phyloP scores from a whole-genome alignment of 1,140 invertebrate genomes.

The Oreohelix idahoensis region DNA sequence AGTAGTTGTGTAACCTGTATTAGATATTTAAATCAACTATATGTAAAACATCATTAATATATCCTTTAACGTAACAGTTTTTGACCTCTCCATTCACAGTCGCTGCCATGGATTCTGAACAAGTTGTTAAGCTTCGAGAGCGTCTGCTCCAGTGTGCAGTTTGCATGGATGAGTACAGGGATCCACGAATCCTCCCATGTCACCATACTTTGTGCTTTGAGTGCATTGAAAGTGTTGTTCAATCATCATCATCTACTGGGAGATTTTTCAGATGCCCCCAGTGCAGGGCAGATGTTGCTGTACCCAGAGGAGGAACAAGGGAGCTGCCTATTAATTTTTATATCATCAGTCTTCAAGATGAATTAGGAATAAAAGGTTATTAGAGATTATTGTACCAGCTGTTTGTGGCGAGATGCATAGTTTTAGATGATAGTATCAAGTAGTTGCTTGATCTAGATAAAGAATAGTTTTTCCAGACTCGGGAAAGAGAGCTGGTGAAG shows the following conservation, averaged over 20 bases:
- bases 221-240: slow-evolving; percentile 59
- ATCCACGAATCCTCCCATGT: slow-evolving; percentile 65
- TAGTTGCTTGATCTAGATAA: no score
- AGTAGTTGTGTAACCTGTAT: no score
- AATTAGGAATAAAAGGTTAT: slow-evolving; percentile 53
- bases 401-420: no score
- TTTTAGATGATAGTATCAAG: no score
- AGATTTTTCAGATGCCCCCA: slow-evolving; percentile 64
- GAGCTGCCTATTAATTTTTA: slow-evolving; percentile 68
- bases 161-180: slow-evolving; percentile 68
- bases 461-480: no score
- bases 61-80: no score
- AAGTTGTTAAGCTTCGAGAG: slow-evolving; percentile 61
- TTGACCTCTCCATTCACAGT: not conserved
- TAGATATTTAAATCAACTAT: no score
- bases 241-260: slow-evolving; percentile 57
- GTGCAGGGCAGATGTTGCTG: slow-evolving; percentile 62
- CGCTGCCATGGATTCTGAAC: slow-evolving; percentile 58
- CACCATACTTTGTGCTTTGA: slow-evolving; percentile 65
- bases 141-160: slow-evolving; percentile 64
- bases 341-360: slow-evolving; percentile 65
- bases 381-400: no score
- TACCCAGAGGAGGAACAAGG: slow-evolving; percentile 60
- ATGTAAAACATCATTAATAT: no score
- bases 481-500: no score